Evolutionary conservation across 2,113 vertebrate genomes (phyloP), one percentile per base, ranked within the genome.

Genomic region (Tetrao urogallus): DNA sequence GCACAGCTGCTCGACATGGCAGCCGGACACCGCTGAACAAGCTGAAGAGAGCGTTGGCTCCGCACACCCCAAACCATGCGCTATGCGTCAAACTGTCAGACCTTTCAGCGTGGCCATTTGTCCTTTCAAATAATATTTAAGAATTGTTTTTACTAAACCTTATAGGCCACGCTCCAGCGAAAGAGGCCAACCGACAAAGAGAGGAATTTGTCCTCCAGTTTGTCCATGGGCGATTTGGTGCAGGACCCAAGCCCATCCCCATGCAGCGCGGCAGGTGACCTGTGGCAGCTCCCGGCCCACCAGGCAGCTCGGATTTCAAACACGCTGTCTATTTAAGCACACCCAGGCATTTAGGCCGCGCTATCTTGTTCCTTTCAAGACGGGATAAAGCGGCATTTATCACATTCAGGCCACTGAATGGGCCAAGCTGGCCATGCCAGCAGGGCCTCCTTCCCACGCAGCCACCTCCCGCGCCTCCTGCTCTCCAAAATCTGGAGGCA

Each of bases 361-460:
- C 97, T 98, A 98, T 98, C 98, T 98, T 92, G 96, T 98, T 98
- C 98, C 97, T 98, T 98, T 98, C 97, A 98, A 96, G 96, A 97
- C 85, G 95, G 97, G 96, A 98, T 98, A 99, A 99, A 99, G 98
- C 98, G 30, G 97, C 96, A 96, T 98, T 99, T 99, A 99, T 98
- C 97, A 98, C 98, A 99, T 98, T 99, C 98, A 98, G 97, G 97
- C 97, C 94, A 97, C 98, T 99, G 99, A 99, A 98, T 98, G 98
- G 98, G 98, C 98, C 97, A 97, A 98, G 98, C 98, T 92, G 95
- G 97, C 96, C 86, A 54, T 92, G 97, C 97, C 97, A 98, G 98
- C 85, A 50, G 97, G 98, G 98, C 98, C 97, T 98, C 70, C 82
- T 92, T 65, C 66, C 28, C 0, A 66, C 11, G 8, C 76, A 76